Percentiles rank a stretch among this genome's conserved stretches.
phyloP scores from a whole-genome alignment of 2,113 vertebrate species.

The Pipa parva region DNA sequence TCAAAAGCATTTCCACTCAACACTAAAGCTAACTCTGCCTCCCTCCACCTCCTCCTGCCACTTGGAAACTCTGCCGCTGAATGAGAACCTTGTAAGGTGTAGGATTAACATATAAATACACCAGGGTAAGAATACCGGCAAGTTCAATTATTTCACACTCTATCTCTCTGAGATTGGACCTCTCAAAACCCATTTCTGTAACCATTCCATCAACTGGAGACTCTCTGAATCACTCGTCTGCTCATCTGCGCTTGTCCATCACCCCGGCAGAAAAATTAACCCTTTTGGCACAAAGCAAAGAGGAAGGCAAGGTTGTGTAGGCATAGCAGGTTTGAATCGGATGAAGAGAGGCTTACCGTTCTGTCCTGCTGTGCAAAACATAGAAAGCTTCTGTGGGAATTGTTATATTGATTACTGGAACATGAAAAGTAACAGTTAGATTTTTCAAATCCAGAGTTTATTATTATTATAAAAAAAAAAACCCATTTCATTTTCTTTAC shows the following conservation, averaged over 20 bases:
- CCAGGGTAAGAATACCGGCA: constrained; percentile 26
- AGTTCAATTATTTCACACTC: constrained; percentile 42
- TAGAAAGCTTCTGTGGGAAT: neutral
- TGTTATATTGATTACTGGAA: neutral
- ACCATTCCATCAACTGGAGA: constrained; percentile 28
- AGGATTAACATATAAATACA: constrained; percentile 37
- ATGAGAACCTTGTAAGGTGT: constrained; percentile 33
- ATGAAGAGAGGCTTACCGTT: neutral
- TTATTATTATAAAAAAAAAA: too few relatives aligned
- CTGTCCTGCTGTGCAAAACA: neutral
- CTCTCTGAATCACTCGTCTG: constrained; percentile 16
- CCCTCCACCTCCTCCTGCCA: neutral
- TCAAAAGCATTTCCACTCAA: constrained; percentile 25
- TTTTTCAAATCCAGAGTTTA: too few relatives aligned
- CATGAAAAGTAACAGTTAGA: neutral
- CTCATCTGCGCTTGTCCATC: constrained; percentile 17
- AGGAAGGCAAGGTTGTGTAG: neutral
- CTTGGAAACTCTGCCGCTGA: constrained; percentile 1
- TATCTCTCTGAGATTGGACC: constrained; percentile 31
- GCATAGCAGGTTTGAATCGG: neutral
- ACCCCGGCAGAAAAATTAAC: constrained; percentile 8
- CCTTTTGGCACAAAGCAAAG: neutral
- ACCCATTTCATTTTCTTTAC: too few relatives aligned
- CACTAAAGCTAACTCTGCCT: constrained; percentile 16
- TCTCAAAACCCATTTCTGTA: constrained; percentile 36